Base-by-base conservation (phyloP, 2,888 invertebrate species). In the Hylaea fasciaria region DNA sequence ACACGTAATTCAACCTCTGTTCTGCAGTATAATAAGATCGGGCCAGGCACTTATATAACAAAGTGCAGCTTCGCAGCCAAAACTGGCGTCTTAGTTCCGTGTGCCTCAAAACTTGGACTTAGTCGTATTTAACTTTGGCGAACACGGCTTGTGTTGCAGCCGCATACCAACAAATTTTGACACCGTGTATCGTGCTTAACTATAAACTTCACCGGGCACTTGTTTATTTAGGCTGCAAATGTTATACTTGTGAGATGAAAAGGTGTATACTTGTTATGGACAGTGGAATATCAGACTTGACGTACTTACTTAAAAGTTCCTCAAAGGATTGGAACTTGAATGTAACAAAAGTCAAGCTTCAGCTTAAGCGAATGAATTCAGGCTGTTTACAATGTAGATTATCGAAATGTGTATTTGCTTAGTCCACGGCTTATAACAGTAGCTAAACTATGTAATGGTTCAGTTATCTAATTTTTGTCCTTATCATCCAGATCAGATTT, bases 131-230 rank as follows among this genome's bases (percentile, higher is more conserved):
- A 88, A 89, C 85, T 88, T 87, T 66, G 74, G 80, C 73, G 84
- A 86, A 82, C 87, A 81, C 83, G 86, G 88, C 88, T 86, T 89
- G 87, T 83, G 83, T 83, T 82, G 80, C 79, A 77, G 84, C 89
- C 88, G 81, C 88, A 85, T 82, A 85, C 87, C 82, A 85, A 87
- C 86, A 85, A 86, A 90, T 88, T 90, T 88, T 88, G 87, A 87
- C 87, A 87, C 85, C 78, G 78, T 82, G 69, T 76, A 81, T 48
- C 22, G 39, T 45, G 29, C 75, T 78, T 78, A 73, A 68, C 78
- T 80, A 81, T 59, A 62, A 78, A 78, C 73, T 74, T 71, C 67
- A 67, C 65, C 59, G 59, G 62, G 66, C 58, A 62, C 54, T 54
- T 51, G 52, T 54, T 59, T 59, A 57, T 14, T 57, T 32, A 29